Percentiles rank a stretch among this genome's conserved stretches.
Conservation (phyloP, 30 jellyfish, hydroid and myxozoan species). For the Hydractinia symbiolongicarpus region DNA sequence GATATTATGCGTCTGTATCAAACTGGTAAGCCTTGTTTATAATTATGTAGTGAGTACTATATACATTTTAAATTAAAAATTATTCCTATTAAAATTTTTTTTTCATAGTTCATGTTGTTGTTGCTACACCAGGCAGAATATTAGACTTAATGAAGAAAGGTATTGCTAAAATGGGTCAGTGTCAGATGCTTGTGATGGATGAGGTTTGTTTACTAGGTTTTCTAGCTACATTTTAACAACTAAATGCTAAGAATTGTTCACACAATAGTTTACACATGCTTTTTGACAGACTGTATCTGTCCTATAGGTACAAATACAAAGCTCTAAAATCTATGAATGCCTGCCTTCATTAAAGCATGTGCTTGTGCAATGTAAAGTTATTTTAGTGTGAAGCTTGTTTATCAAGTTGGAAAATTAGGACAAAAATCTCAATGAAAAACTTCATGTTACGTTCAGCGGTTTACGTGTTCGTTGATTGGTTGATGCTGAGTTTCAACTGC, state of each 20-base stretch:
- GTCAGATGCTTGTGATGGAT: slow-evolving; percentile 88
- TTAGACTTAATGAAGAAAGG: slow-evolving; percentile 71
- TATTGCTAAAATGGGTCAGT: slow-evolving; percentile 63
- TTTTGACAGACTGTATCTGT: neutral
- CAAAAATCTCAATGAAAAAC: too few relatives aligned
- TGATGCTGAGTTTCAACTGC: too few relatives aligned
- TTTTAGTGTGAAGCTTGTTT: too few relatives aligned
- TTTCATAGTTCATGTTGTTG: slow-evolving; percentile 76
- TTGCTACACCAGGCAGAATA: slow-evolving; percentile 95
- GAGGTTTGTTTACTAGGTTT: slow-evolving; percentile 40
- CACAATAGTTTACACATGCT: neutral
- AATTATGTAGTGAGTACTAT: neutral
- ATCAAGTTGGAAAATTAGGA: too few relatives aligned
- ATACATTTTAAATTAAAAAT: neutral
- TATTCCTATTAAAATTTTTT: neutral
- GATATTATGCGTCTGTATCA: slow-evolving; percentile 90
- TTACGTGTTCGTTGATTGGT: too few relatives aligned
- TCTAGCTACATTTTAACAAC: neutral
- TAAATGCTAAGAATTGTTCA: neutral
- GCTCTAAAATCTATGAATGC: too few relatives aligned
- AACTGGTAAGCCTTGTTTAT: slow-evolving; percentile 45
- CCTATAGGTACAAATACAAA: neutral
- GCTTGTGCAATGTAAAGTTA: too few relatives aligned
- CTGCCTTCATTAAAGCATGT: too few relatives aligned
- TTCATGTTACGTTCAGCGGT: too few relatives aligned